Evolutionary conservation across 2,888 invertebrate species (phyloP).

Genomic region (Lasioglossum malachurum): DNA sequence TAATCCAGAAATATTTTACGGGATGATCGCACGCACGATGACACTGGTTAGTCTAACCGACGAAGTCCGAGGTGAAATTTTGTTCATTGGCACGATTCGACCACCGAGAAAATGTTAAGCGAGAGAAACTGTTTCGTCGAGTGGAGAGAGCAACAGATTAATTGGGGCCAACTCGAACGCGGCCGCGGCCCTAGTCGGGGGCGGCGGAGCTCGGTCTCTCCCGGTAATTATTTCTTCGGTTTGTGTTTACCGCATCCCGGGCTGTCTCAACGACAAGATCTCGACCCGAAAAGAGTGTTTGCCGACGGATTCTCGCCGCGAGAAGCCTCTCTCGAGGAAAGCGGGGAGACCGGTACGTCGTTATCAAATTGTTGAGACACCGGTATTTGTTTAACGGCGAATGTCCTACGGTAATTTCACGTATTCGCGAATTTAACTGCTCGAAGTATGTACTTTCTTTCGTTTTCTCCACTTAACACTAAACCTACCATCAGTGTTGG

Average conservation of each 20-base stretch:
- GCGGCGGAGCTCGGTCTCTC: background rate
- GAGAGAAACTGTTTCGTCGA: background rate
- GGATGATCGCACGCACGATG: too few species aligned
- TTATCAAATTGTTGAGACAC: background rate
- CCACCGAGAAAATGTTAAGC: background rate
- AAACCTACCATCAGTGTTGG: too few species aligned
- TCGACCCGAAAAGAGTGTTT: background rate
- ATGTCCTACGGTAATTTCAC: background rate
- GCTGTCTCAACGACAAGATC: background rate
- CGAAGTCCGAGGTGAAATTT: background rate
- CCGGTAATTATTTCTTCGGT: conserved; percentile 6
- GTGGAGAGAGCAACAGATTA: conserved; percentile 36
- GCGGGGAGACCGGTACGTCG: background rate
- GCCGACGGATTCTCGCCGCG: background rate
- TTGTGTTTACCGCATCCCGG: background rate
- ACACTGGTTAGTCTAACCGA: background rate
- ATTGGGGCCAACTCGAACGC: background rate
- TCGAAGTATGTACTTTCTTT: too few species aligned
- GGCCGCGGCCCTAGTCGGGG: background rate
- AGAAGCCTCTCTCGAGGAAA: background rate
- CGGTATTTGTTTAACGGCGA: background rate
- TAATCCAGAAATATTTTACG: background rate
- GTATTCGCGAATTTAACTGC: background rate
- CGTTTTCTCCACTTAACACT: too few species aligned
- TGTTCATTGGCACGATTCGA: background rate